phyloP scores from a whole-genome alignment of 2,888 invertebrate genomes.

The Linnaemya tessellans region DNA sequence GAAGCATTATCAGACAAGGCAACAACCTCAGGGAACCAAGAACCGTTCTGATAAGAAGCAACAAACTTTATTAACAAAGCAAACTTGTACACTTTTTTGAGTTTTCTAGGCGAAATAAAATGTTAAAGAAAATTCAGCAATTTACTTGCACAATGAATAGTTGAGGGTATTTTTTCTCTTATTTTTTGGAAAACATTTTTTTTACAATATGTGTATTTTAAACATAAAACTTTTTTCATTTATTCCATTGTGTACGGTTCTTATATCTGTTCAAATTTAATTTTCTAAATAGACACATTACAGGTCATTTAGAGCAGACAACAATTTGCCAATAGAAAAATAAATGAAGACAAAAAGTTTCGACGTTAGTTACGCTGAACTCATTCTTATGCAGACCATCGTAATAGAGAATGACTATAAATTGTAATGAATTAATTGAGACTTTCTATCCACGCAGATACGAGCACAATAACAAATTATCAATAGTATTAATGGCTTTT shows the following conservation, averaged over 20 bases:
- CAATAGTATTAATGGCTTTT: neutral
- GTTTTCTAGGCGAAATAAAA: slow-evolving; percentile 30
- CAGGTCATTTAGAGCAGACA: slow-evolving; percentile 36
- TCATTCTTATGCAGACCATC: neutral
- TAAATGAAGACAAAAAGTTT: slow-evolving; percentile 36
- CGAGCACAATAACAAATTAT: neutral
- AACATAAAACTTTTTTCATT: slow-evolving; percentile 57
- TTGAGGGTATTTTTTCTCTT: neutral
- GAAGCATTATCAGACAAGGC: slow-evolving; percentile 63
- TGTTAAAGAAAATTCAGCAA: slow-evolving; percentile 4
- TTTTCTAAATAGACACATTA: slow-evolving; percentile 45
- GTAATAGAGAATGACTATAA: neutral
- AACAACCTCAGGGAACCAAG: slow-evolving; percentile 74
- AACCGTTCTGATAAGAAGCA: slow-evolving; percentile 73
- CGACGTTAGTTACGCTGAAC: neutral
- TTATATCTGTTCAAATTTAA: slow-evolving; percentile 42
- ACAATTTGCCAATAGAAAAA: slow-evolving; percentile 15
- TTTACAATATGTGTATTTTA: neutral
- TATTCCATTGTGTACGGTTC: slow-evolving; percentile 21
- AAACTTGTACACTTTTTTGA: slow-evolving; percentile 21
- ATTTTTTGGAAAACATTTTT: neutral
- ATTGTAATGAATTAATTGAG: slow-evolving; percentile 10
- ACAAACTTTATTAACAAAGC: slow-evolving; percentile 36
- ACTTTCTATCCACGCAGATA: neutral
- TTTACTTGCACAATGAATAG: slow-evolving; percentile 13